Base-by-base conservation (phyloP, 2,113 vertebrate species). In the Arvicanthis niloticus region DNA sequence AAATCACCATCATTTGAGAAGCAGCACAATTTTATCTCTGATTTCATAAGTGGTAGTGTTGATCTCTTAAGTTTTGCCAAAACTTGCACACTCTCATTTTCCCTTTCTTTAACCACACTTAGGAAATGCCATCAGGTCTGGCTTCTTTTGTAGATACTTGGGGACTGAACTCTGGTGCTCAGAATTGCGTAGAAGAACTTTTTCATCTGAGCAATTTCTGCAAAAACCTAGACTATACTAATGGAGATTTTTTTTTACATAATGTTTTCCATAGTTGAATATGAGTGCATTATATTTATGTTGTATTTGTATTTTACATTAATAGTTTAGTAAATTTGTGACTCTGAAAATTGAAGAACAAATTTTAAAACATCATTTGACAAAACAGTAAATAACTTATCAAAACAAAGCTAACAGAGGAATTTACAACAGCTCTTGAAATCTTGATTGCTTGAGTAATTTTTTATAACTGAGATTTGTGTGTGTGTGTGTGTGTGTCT, bases 1-100 rank as follows among this genome's bases (percentile, higher is more conserved):
- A 91, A 93, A 78, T 96, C 29, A 73, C 3, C 37, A 11, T 89
- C 13, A 58, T 68, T 88, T 81, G 65, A 91, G 77, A 94, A 42
- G 1, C n/a, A 56, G 11, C 53, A 88, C 16, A 84, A 86, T 68
- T 93, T 91, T 42, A 51, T n/a, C n/a, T 86, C 91, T 24, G 58
- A 12, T 65, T 89, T 24, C 90, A 9, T 56, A 81, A 78, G 68
- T 45, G 62, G 60, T 37, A 40, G 1, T 42, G 42, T 7, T 34
- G 2, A 24, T 24, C 73, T 34, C 88, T 68, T 37, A 2, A 26
- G 13, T 67, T 72, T 81, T 89, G 34, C 7, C 12, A 45, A 86
- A 24, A 17, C 31, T 96, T 62, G 3, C 37, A 56, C 10, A 7
- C 58, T 60, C 17, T 13, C 7, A 2, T 72, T 21, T 11, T 77